Base-by-base conservation (phyloP, 2,888 invertebrate species). In the Sarcophaga subvicina region DNA sequence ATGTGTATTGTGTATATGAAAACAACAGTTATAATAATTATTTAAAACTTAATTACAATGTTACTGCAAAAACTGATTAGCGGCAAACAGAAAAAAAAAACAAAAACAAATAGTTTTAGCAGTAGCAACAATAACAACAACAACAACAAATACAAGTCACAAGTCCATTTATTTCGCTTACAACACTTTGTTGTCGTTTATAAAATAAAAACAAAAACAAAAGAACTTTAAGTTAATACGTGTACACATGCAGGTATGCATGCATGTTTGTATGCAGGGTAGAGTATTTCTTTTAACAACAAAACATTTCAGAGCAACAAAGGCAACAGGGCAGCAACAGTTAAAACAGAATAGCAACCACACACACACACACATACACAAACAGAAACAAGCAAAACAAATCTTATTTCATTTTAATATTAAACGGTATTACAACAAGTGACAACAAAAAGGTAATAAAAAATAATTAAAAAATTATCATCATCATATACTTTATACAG, bases 391-490 rank as follows among this genome's bases (percentile, higher is more conserved):
- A 37, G 6, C 37, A 10, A 37, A 37, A 37, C 37, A 37, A 37
- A 10, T 37, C 37, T 37, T 37, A 37, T 37, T 37, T 37, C 37
- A 37, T 37, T 37, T 37, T 37, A 37, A 8, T 37, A 37, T 10
- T 79, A 76, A 87, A 87, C 82, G 79, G 59, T 81, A 82, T 80
- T 82, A 82, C 82, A 37, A 37, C 37, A 80, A 85, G 82, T 85
- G 81, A 85, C 75, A 37, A 37, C 37, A 87, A 87, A 87, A 87
- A 76, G 60, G 80, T 78, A 82, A 87, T 85, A 85, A 87, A 75
- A 84, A 82, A 82, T 87, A 87, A 87, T 84, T 87, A 85, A 82
- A 84, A 84, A 82, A 85, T 85, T 85, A 82, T 85, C 81, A 85
- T 37, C 37, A 37, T 37, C 37, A 10, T 10, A 37, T 2, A 72